phyloP scores from a whole-genome alignment of 2,113 vertebrate genomes.

The Conger conger region DNA sequence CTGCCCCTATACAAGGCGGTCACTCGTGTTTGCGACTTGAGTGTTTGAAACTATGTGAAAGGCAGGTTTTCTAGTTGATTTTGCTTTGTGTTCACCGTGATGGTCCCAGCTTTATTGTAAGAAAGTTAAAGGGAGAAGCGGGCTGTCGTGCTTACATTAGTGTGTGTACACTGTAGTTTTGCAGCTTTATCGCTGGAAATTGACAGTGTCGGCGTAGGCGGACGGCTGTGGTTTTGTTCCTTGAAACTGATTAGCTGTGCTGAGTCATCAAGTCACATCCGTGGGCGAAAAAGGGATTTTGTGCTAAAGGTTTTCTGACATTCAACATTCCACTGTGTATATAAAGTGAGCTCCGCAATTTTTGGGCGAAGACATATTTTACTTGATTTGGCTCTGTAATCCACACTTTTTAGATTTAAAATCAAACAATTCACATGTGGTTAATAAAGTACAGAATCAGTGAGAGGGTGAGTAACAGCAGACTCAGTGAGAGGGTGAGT shows the following conservation, averaged over 20 bases:
- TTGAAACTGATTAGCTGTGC: background rate
- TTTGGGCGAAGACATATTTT: too few species aligned
- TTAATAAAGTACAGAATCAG: too few species aligned
- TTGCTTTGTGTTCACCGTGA: background rate
- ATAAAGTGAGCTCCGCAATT: too few species aligned
- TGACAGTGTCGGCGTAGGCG: background rate
- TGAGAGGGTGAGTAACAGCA: too few species aligned
- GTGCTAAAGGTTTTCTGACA: too few species aligned
- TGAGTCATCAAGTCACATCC: background rate
- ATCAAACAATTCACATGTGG: too few species aligned
- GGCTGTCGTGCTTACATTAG: background rate
- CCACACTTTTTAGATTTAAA: too few species aligned
- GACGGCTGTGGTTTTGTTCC: background rate
- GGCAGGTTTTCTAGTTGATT: background rate
- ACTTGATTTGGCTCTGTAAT: too few species aligned
- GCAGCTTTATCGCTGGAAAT: background rate
- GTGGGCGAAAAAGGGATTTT: too few species aligned
- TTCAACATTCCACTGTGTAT: too few species aligned
- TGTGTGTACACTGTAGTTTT: background rate
- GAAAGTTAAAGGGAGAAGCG: background rate
- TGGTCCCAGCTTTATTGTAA: background rate
- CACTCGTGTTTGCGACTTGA: too few species aligned
- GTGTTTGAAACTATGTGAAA: background rate
- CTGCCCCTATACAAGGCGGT: too few species aligned
- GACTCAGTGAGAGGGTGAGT: background rate